Evolutionary conservation across 2,888 invertebrate species (phyloP).

Genomic region (Blera fallax): DNA sequence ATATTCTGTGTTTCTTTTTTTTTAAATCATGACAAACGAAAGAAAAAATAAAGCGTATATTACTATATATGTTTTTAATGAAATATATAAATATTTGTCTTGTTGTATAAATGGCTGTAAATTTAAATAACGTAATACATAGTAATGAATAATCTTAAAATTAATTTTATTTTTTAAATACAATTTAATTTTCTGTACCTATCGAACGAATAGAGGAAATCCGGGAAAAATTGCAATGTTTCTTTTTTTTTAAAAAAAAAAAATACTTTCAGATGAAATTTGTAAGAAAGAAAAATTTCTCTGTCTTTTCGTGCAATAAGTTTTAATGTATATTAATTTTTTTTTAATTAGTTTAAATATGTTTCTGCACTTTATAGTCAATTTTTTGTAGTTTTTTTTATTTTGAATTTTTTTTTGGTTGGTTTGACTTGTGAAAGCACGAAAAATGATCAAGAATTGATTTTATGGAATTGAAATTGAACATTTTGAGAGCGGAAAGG

Average conservation of each 20-base stretch:
- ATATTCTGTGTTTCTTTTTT: slow-evolving; percentile 34
- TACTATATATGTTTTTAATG: slow-evolving; percentile 56
- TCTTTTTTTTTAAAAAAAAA: slow-evolving; percentile 38
- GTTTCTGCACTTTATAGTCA: slow-evolving; percentile 61
- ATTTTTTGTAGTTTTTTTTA: slow-evolving; percentile 41
- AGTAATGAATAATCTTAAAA: not conserved
- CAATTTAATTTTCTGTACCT: slow-evolving; percentile 62
- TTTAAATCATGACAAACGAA: slow-evolving; percentile 69
- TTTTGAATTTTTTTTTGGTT: slow-evolving; percentile 10
- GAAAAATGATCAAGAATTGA: not conserved
- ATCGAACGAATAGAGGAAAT: slow-evolving; percentile 70
- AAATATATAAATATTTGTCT: slow-evolving; percentile 26
- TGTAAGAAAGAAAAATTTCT: slow-evolving; percentile 29
- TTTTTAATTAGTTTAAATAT: slow-evolving; percentile 37
- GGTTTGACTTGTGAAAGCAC: slow-evolving; percentile 16
- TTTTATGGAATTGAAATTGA: slow-evolving; percentile 21
- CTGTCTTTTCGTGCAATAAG: slow-evolving; percentile 57
- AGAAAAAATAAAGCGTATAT: slow-evolving; percentile 44
- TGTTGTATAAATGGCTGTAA: slow-evolving; percentile 73
- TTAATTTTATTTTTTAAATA: slow-evolving; percentile 11
- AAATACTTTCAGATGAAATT: slow-evolving; percentile 46
- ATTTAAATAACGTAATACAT: slow-evolving; percentile 37
- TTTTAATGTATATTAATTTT: not conserved
- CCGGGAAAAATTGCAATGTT: slow-evolving; percentile 74
- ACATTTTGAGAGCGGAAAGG: slow-evolving; percentile 3